A percentile compares a stretch with the other conserved stretches of the same genome.
These are phyloP conservation scores for Laupala kohalensis DNA, from an alignment of 1,140 invertebrate species.

Conservation along the genomic window DNA sequence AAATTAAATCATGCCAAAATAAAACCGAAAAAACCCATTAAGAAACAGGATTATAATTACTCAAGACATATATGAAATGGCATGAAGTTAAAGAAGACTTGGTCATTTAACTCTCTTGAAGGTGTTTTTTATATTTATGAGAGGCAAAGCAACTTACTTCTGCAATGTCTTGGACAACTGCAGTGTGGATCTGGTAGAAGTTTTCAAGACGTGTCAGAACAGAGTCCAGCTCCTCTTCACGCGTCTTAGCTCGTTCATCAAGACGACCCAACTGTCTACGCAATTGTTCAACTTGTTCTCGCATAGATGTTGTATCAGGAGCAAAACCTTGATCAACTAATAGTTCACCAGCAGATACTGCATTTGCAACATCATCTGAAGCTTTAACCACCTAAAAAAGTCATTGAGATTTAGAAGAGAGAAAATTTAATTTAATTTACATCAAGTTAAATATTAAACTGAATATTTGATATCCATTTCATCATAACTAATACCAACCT, in stretches of 20 bases:
- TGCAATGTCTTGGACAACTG: slow-evolving; percentile 61
- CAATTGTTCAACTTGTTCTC: slow-evolving; percentile 60
- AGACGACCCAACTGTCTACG: slow-evolving; percentile 63
- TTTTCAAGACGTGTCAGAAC: slow-evolving; percentile 63
- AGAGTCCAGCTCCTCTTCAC: slow-evolving; percentile 62
- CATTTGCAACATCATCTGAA: slow-evolving; percentile 51
- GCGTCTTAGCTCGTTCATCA: slow-evolving; percentile 57
- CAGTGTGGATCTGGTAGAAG: slow-evolving; percentile 66
- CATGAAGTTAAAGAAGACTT: too few species aligned
- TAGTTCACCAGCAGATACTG: slow-evolving; percentile 57
- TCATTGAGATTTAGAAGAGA: not conserved
- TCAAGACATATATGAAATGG: too few species aligned
- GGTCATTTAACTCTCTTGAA: too few species aligned
- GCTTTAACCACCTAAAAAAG: slow-evolving; percentile 38
- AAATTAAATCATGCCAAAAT: too few species aligned
- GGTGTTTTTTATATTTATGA: too few species aligned
- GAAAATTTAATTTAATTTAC: not conserved
- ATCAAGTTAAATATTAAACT: not conserved
- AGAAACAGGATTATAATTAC: too few species aligned
- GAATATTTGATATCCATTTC: too few species aligned
- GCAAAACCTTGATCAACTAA: slow-evolving; percentile 71
- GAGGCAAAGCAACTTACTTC: slow-evolving; percentile 50
- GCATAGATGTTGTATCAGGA: slow-evolving; percentile 61
- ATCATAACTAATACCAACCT: too few species aligned
- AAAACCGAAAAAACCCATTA: not conserved